Evolutionary conservation across 92 coral and sea anemone species (phyloP), one percentile per base, ranked within the genome.

Genomic region (Porites rus): DNA sequence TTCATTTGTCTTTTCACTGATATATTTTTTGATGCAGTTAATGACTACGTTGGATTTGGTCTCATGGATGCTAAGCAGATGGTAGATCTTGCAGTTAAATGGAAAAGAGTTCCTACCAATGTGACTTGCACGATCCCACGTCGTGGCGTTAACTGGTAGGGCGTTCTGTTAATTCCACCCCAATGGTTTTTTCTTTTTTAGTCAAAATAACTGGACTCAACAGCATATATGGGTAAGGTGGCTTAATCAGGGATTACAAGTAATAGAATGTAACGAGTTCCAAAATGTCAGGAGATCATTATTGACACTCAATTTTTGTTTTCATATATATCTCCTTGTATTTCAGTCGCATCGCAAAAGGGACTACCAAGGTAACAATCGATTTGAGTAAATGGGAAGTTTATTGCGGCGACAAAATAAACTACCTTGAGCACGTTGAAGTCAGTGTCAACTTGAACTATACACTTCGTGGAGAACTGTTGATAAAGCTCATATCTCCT

Each of bases 31-130:
- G 24, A 78, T 31, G 9, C 73, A 84, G 88, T 84, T 31, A 75
- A 66, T 18, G 74, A 65, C 19, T 7, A 54, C 6, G 69, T 75
- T 75, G 88, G 88, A 1, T 85, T 85, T 85, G 88, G 88, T 25
- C 74, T 85, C 8, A 85, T 85, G 88, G 88, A 85, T 70, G 88
- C 88, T 0, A 76, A 22, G 13, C 76, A 28, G 80, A 76, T 85
- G 74, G 88, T 85, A 51, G 82, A 63, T 17, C 18, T 65, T 3
- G 88, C 88, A 54, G 52, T 63, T 10, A 63, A 75, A 8, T 71
- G 75, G 75, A 38, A 20, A 43, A 71, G 7, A 11, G 75, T 71
- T 38, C 75, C 75, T 17, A 1, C 3, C 46, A 71, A 18, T 4
- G 24, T 38, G 8, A 71, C 1, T 14, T 71, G 75, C 28, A 71